Evolutionary conservation across 2,113 vertebrate species (phyloP), one percentile per base, ranked within the genome.

Genomic region (Pollimyrus isidori): DNA sequence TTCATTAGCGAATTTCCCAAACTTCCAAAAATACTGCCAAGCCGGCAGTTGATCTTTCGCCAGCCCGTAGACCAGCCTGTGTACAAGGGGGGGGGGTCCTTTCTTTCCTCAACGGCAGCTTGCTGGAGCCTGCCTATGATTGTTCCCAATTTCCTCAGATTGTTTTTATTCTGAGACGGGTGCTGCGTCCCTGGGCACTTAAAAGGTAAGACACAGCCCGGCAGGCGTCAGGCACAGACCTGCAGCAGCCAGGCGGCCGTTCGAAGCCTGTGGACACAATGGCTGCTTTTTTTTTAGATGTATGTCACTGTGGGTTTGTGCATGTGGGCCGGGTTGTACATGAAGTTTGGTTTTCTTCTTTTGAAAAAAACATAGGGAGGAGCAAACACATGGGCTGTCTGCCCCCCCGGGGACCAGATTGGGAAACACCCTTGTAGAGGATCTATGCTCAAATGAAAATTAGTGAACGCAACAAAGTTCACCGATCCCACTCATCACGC

Each of bases 131-230:
- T 93, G 94, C 88, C 93, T 94, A 21, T 90, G 93, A 95, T 95
- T 95, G 95, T 96, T 95, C 92, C 92, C 91, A 21, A 93, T 93
- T 96, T 96, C 94, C 94, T 95, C 93, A 93, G 93, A 96, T 95
- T 96, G 95, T 95, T 95, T 92, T 93, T 91, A 92, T 93, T 93
- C 90, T 89, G 15, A 85, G 88, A 89, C 92, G 92, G 90, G 91
- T 90, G 93, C 92, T 91, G 92, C 11, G 39, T 92, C 52, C 87
- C 87, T 91, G 88, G 45, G 91, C 91, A 89, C 90, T 49, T 30
- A 45, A 91, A 91, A 93, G 93, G 92, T 93, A 92, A 95, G 93
- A 92, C 89, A 91, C 91, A 93, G 92, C 92, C 93, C 92, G 42
- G 89, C 92, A 92, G 92, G 95, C 93, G 93, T 93, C 93, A 94